Evolutionary conservation across 2,113 vertebrate genomes (phyloP).

Genomic region (Poeciliopsis prolifica): DNA sequence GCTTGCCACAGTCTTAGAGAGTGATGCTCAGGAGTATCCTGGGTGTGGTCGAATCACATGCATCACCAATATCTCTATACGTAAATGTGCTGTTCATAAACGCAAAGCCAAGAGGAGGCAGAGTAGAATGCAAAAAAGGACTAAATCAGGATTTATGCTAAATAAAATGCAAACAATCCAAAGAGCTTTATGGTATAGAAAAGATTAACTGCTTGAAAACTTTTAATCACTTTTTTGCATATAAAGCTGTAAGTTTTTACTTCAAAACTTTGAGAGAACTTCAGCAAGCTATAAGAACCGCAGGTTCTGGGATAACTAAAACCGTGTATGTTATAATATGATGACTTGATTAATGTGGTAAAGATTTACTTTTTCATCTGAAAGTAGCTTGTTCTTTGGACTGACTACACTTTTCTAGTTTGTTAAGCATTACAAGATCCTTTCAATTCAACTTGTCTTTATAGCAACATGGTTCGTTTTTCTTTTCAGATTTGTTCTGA

Average conservation of each 20-base stretch:
- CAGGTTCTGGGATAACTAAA: not conserved
- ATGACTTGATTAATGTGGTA: not conserved
- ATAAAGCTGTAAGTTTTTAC: not conserved
- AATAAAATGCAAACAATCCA: too few relatives aligned
- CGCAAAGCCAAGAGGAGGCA: too few relatives aligned
- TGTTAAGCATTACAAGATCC: not conserved
- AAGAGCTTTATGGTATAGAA: too few relatives aligned
- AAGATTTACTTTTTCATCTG: not conserved
- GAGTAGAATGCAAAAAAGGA: too few relatives aligned
- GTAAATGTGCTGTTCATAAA: too few relatives aligned
- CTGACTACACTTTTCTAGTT: rapidly evolving
- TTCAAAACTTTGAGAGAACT: too few relatives aligned
- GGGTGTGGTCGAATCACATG: too few relatives aligned
- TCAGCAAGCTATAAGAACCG: not conserved
- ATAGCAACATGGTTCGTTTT: not conserved
- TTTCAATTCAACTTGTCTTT: not conserved
- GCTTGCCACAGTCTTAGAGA: too few relatives aligned
- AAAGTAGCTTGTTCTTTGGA: not conserved
- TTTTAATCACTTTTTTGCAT: not conserved
- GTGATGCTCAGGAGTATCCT: too few relatives aligned
- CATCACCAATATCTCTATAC: too few relatives aligned
- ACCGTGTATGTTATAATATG: not conserved
- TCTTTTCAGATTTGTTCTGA: not conserved
- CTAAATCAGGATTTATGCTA: too few relatives aligned
- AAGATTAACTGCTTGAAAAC: too few relatives aligned